Percentiles rank a stretch among this genome's conserved stretches.
These are phyloP conservation scores for Cryptocephalus moraei DNA, from an alignment of 2,888 invertebrate genomes.

Conservation along the genomic window DNA sequence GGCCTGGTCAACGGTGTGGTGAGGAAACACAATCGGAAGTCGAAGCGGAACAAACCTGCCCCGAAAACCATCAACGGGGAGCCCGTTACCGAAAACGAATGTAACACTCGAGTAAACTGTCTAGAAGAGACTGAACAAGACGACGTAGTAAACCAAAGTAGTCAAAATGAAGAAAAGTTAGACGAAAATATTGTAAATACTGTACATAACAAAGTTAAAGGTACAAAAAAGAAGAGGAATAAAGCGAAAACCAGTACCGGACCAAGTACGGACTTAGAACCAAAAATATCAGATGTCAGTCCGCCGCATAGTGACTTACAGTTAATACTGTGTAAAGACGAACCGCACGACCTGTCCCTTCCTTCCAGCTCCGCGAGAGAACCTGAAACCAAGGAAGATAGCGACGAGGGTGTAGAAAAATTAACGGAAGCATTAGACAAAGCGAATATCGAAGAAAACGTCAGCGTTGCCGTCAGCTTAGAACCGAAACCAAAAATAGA, in stretches of 20 bases:
- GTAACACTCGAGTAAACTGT: constrained; percentile 11
- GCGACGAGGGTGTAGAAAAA: neutral
- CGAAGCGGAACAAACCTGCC: constrained; percentile 15
- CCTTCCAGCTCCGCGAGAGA: neutral
- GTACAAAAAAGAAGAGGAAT: constrained; percentile 18
- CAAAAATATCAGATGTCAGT: neutral
- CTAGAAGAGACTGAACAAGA: constrained; percentile 6
- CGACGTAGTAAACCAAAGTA: constrained; percentile 17
- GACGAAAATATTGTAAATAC: constrained; percentile 15
- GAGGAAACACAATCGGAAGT: constrained; percentile 15
- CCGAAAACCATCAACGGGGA: constrained; percentile 15
- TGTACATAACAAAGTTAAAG: constrained; percentile 18
- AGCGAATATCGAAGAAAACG: neutral
- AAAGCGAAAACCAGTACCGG: constrained; percentile 11
- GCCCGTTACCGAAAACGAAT: constrained; percentile 10
- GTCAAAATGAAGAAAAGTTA: no score
- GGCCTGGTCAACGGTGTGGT: constrained; percentile 21
- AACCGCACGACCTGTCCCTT: neutral
- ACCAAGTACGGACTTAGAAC: neutral
- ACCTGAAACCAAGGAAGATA: neutral
- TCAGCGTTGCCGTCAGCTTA: neutral
- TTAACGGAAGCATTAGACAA: constrained; percentile 7
- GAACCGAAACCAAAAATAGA: constrained; percentile 28
- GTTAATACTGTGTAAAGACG: neutral
- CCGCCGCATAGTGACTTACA: neutral